Evolutionary conservation across 2,797 vertebrate species (phyloP), one percentile per base, ranked within the genome.

Genomic region (Sylvia borin): DNA sequence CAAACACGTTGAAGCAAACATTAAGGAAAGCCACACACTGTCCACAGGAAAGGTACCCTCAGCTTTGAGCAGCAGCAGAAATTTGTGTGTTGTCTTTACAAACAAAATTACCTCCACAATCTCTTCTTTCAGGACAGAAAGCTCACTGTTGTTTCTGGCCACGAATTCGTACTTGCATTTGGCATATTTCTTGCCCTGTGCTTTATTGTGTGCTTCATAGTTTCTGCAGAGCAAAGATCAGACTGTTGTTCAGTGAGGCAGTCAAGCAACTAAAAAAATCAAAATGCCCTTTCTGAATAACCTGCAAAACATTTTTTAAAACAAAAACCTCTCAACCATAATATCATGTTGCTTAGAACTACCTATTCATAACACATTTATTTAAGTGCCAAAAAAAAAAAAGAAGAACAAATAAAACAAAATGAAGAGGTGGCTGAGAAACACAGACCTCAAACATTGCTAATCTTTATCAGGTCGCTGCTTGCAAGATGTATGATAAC

Each of bases 121-220:
- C 84, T 99, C 99, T 70, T 99, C 99, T 90, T 99, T 99, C 57
- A 98, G 71, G 45, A 99, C 98, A 0, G 99, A 99, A 78, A 99
- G 98, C 88, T 99, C 99, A 5, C 99, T 99, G 97, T 95, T 98
- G 96, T 99, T 99, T 80, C 99, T 98, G 57, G 98, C 99, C 98
- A 99, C 97, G 94, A 99, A 99, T 96, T 99, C 99, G 0, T 99
- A 99, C 91, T 98, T 99, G 54, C 99, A 99, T 98, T 98, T 99
- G 98, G 99, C 99, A 60, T 98, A 99, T 86, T 98, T 98, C 96
- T 98, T 99, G 54, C 95, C 72, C 53, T 98, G 98, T 60, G 94
- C 78, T 96, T 97, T 97, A 71, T 47, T 89, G 67, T 98, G 98
- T 11, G 94, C 96, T 17, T 99, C 98, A 14, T 98, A 98, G 92